Base-by-base conservation (phyloP, 1,140 invertebrate species). In the Thaumetopoea pityocampa region DNA sequence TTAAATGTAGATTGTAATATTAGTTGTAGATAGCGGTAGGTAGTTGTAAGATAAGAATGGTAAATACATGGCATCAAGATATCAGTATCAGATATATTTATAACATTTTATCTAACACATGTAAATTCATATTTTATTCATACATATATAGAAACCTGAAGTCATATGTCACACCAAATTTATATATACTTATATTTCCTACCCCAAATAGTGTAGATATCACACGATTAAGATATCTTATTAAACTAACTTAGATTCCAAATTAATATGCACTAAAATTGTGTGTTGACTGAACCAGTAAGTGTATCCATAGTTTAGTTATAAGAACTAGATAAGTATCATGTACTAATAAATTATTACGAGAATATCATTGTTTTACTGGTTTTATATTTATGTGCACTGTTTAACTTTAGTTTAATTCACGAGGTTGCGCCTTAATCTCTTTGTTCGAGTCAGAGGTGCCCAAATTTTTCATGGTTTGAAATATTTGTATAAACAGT, bases 51-150 rank as follows among this genome's bases (percentile, higher is more conserved):
- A 35, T 15, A 29, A 41, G 16, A 28, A 49, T 35, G 46, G 49
- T 66, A n/a, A n/a, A n/a, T n/a, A 67, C 60, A 60, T 57, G 53
- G 61, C 61, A 60, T 64, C 50, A 24, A 41, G 44, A 47, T 53
- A 56, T 35, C n/a, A 51, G 17, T 57, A 60, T 60, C 50, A 60
- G 50, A 51, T 30, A 41, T 41, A 30, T 41, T 41, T 41, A 41
- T 28, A 41, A 9, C 17, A 41, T 26, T 23, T 22, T 23, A 17
- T 7, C n/a, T 20, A 19, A 12, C 14, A 30, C 11, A 14, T 19
- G 32, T 16, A 11, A 19, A 28, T 41, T 41, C 30, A 41, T 30
- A 28, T 28, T 41, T 30, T 20, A 32, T 32, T 41, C 32, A 5
- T 40, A 40, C 16, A 28, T 7, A 18, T 17, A 41, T 15, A 20